Conservation (phyloP, 2,797 vertebrate species). For the Brotogeris chrysoptera region DNA sequence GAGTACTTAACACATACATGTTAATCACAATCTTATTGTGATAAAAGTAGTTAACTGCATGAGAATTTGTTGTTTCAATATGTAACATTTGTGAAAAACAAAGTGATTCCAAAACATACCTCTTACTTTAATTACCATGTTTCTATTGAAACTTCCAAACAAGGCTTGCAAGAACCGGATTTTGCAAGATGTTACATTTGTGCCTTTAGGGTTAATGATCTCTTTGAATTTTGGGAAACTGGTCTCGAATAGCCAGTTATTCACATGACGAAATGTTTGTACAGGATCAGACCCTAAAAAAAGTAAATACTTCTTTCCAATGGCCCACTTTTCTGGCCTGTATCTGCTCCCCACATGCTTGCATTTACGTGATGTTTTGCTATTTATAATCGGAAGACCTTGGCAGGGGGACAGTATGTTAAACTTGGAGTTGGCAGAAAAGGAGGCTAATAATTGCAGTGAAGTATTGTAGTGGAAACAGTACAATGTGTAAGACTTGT, state of each 20-base stretch:
- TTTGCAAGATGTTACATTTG: neutral
- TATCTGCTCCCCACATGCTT: conserved; percentile 62
- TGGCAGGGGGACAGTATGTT: conserved; percentile 47
- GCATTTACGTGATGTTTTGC: conserved; percentile 51
- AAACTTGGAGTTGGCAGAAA: conserved; percentile 57
- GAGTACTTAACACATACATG: neutral
- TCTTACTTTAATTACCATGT: neutral
- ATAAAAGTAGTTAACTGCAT: neutral
- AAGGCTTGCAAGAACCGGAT: neutral
- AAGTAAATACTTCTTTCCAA: conserved; percentile 42
- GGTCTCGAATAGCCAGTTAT: neutral
- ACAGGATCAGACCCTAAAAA: conserved; percentile 40
- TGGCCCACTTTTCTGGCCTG: conserved; percentile 39
- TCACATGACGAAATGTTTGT: conserved; percentile 42
- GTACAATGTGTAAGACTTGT: neutral
- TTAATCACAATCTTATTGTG: neutral
- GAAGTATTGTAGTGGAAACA: conserved; percentile 34
- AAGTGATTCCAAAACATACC: neutral
- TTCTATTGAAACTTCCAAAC: neutral
- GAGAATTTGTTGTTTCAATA: neutral
- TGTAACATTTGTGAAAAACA: neutral
- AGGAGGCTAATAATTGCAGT: conserved; percentile 43
- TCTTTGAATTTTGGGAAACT: conserved; percentile 25
- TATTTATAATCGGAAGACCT: conserved; percentile 63
- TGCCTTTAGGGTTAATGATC: conserved; percentile 18